Percentiles rank a stretch among this genome's conserved stretches.
phyloP scores from a whole-genome alignment of 2,113 vertebrate species.

The Petaurus breviceps region DNA sequence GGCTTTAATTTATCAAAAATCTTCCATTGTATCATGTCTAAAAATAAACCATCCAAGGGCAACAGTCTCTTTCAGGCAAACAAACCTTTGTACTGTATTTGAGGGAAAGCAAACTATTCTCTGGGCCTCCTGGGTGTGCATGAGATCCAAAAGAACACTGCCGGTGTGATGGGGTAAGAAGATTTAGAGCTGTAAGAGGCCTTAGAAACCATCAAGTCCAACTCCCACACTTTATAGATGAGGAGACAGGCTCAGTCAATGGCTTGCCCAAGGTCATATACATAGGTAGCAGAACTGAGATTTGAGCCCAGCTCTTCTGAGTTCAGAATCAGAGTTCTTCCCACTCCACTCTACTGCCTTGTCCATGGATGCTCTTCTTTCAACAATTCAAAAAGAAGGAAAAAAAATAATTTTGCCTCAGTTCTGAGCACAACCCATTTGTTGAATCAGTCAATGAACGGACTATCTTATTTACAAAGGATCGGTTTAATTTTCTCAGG shows the following conservation, averaged over 20 bases:
- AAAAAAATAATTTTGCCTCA: not conserved
- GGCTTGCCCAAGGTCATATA: not conserved
- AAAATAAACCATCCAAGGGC: constrained; percentile 51
- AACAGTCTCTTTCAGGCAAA: constrained; percentile 33
- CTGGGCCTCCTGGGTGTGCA: not conserved
- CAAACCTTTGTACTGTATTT: constrained; percentile 49
- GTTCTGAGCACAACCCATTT: not conserved
- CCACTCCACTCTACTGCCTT: not conserved
- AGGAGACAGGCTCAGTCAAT: not conserved
- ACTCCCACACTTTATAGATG: not conserved
- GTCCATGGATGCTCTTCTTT: not conserved
- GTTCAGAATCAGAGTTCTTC: not conserved
- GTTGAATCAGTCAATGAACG: not conserved
- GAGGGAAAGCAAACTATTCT: constrained; percentile 57
- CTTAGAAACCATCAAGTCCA: not conserved
- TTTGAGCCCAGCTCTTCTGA: not conserved
- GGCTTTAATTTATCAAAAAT: constrained; percentile 71
- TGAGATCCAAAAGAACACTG: not conserved
- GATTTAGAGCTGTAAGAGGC: not conserved
- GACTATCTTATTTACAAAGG: constrained; percentile 12
- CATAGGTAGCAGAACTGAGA: not conserved
- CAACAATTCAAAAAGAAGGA: not conserved
- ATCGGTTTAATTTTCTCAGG: not conserved
- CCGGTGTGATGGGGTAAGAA: not conserved
- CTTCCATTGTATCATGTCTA: constrained; percentile 65